Evolutionary conservation across 2,113 vertebrate species (phyloP).

Genomic region (Peromyscus leucopus): DNA sequence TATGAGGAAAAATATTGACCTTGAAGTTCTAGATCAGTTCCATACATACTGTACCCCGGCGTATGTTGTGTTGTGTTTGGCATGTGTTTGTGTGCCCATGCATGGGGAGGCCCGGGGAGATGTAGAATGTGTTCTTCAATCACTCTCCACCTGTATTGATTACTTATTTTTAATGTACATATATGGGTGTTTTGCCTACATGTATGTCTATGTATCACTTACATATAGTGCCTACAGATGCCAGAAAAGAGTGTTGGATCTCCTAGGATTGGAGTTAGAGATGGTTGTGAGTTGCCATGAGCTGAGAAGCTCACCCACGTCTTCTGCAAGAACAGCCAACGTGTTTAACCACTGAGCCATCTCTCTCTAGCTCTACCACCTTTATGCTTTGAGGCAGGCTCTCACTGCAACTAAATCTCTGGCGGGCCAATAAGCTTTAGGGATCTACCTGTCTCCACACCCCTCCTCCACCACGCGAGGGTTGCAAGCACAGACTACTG

Average conservation of each 20-base stretch:
- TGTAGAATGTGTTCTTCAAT: too few relatives aligned
- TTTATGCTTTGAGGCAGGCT: not conserved
- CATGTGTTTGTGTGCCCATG: not conserved
- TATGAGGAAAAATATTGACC: not conserved
- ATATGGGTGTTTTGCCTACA: not conserved
- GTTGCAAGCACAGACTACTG: not conserved
- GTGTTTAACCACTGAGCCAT: not conserved
- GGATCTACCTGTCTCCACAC: not conserved
- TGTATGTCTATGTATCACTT: not conserved
- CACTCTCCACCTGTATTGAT: not conserved
- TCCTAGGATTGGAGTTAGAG: not conserved
- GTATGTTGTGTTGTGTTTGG: not conserved
- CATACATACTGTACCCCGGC: not conserved
- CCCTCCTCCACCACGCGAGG: not conserved
- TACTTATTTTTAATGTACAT: not conserved
- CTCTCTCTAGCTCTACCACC: not conserved
- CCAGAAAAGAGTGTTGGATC: not conserved
- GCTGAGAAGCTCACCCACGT: not conserved
- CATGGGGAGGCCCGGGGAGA: not conserved
- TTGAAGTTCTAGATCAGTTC: not conserved
- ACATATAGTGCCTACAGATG: not conserved
- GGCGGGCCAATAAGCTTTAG: not conserved
- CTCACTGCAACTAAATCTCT: not conserved
- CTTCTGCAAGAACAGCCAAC: not conserved
- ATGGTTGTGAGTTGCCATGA: not conserved